phyloP scores from a whole-genome alignment of 2,797 vertebrate genomes.

The Thalassophryne amazonica region DNA sequence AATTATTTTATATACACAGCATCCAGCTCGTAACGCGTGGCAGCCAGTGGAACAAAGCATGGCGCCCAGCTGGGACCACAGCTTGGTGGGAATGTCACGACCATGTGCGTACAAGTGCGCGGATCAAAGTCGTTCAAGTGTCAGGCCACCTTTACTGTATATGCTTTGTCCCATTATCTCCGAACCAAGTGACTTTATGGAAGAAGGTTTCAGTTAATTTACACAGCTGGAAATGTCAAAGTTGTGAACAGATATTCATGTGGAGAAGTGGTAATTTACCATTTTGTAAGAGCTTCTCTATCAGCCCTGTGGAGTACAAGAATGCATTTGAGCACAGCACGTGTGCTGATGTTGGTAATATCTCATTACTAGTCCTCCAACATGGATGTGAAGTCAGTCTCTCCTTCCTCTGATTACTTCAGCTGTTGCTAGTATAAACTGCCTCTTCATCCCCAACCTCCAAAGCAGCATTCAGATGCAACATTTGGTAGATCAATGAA shows the following conservation, averaged over 20 bases:
- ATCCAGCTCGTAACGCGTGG: no score
- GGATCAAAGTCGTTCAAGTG: no score
- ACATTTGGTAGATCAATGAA: constrained; percentile 44
- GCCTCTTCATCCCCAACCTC: constrained; percentile 58
- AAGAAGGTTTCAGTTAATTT: constrained; percentile 32
- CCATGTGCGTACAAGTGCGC: no score
- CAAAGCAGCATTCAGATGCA: constrained; percentile 53
- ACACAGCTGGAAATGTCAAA: constrained; percentile 37
- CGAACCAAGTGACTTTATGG: constrained; percentile 11
- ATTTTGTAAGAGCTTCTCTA: constrained; percentile 30
- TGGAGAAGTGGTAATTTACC: constrained; percentile 48
- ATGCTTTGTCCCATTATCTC: constrained; percentile 2
- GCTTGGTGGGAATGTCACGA: no score
- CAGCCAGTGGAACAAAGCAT: no score
- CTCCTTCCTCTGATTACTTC: constrained; percentile 48
- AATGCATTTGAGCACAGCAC: constrained; percentile 42
- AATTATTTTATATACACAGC: no score
- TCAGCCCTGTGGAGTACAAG: constrained; percentile 35
- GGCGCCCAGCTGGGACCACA: no score
- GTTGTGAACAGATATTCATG: constrained; percentile 66
- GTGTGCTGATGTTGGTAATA: constrained; percentile 59
- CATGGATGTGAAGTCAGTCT: constrained; percentile 38
- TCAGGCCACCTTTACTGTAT: no score
- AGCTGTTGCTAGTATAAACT: constrained; percentile 57
- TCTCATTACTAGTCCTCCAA: constrained; percentile 39